Conservation (phyloP, 2,888 invertebrate species). For the Sarcophaga rosellei region DNA sequence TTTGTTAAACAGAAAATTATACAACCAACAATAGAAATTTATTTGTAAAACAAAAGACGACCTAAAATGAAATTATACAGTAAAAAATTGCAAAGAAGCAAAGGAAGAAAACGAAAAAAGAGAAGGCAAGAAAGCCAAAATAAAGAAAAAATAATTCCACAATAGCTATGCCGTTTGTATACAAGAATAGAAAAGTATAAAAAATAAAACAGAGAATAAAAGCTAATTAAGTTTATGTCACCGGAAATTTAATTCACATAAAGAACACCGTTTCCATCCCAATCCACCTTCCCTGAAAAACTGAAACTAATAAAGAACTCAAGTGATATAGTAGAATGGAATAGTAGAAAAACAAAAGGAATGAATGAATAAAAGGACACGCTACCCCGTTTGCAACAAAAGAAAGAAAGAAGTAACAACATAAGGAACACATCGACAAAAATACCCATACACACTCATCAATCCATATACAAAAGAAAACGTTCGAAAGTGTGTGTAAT, state of each 20-base stretch:
- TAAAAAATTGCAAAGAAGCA: constrained; percentile 10
- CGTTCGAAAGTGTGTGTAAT: background rate
- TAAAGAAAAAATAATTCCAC: background rate
- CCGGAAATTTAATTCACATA: constrained; percentile 81
- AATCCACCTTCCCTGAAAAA: constrained; percentile 32
- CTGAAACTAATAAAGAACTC: constrained; percentile 71
- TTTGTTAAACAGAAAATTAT: background rate
- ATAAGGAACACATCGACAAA: background rate
- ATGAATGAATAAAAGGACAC: constrained; percentile 28
- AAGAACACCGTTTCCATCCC: constrained; percentile 66
- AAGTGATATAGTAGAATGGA: constrained; percentile 26
- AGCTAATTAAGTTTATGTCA: constrained; percentile 82
- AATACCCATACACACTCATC: background rate
- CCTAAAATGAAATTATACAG: constrained; percentile 50
- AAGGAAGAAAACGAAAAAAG: constrained; percentile 27
- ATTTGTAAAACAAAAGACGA: constrained; percentile 37
- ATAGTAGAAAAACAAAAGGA: background rate
- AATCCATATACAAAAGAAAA: background rate
- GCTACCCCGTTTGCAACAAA: constrained; percentile 29
- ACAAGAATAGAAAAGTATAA: constrained; percentile 39
- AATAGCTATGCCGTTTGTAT: background rate
- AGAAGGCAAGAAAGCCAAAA: constrained; percentile 22
- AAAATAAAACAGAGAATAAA: constrained; percentile 78
- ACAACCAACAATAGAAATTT: constrained; percentile 36
- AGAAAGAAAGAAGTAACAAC: constrained; percentile 31